Base-by-base conservation (phyloP, 2,888 invertebrate genomes). In the Caenorhabditis angaria region DNA sequence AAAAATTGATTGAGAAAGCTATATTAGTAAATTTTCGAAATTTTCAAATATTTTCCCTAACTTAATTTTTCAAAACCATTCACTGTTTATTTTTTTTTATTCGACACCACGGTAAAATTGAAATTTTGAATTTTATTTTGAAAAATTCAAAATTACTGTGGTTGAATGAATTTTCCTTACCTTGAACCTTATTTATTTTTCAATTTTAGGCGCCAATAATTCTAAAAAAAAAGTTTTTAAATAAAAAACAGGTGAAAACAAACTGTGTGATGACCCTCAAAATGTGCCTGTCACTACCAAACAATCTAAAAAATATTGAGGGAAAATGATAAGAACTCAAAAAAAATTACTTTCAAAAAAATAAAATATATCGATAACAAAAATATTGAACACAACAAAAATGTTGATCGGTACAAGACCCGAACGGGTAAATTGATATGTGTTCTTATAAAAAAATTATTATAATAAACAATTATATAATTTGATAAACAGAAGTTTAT, bases 231-330 rank as follows among this genome's bases (percentile, higher is more conserved):
- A 32, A 32, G 32, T 32, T 32, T 8, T 32, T 5, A 32, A 32
- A 32, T n/a, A n/a, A n/a, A n/a, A n/a, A n/a, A n/a, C n/a, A n/a
- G 12, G 5, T 14, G 41, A 41, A 41, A 41, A 41, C 10, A 41
- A 41, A 41, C 41, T 14, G 32, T n/a, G 18, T 41, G 41, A 41
- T 41, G 41, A 41, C 41, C 41, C 41, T 41, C 41, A 41, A 41
- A 41, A 41, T 41, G 41, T 41, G 41, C 41, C 41, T 41, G 41
- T 41, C 41, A 41, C 41, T 41, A 41, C 41, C 41, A 41, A 41
- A 41, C 41, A 41, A 41, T 41, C 41, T 12, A 12, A 41, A 41
- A 41, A 32, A 32, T 18, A 41, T n/a, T 18, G 41, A 41, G 41
- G 41, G 6, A 41, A 41, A 41, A 41, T 41, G 41, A 41, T 41